Percentiles rank a stretch among this genome's conserved stretches.
Evolutionary conservation across 1,140 invertebrate species (phyloP).

Genomic region (Odontomachus brunneus): DNA sequence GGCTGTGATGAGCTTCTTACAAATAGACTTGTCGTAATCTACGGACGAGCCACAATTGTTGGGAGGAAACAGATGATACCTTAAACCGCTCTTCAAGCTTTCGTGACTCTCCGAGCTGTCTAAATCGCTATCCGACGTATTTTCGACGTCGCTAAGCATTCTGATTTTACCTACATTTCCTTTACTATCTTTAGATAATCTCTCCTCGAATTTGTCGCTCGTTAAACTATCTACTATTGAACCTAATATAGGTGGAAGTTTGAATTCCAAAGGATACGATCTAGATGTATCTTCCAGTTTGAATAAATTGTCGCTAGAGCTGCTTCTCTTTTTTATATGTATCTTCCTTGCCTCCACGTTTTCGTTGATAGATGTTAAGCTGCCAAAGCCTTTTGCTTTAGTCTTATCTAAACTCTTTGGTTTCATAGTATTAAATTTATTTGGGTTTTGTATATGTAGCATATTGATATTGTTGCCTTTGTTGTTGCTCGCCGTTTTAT

Average conservation of each 20-base stretch:
- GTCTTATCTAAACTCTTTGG: slow-evolving; percentile 72
- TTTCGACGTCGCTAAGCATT: slow-evolving; percentile 45
- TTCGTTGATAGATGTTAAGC: slow-evolving; percentile 81
- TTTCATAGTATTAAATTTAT: slow-evolving; percentile 75
- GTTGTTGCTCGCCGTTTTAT: slow-evolving; percentile 43
- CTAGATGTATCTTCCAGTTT: slow-evolving; percentile 71
- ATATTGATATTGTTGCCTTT: slow-evolving; percentile 70
- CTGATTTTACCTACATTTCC: slow-evolving; percentile 61
- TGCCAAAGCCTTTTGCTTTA: slow-evolving; percentile 76
- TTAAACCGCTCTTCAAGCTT: slow-evolving; percentile 76
- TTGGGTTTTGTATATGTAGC: slow-evolving; percentile 75
- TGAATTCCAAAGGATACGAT: slow-evolving; percentile 81
- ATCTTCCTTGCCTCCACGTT: slow-evolving; percentile 79
- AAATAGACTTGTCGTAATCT: slow-evolving; percentile 62
- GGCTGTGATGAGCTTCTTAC: slow-evolving; percentile 22
- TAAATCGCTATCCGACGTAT: slow-evolving; percentile 77
- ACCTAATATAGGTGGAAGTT: slow-evolving; percentile 89
- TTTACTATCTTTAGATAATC: slow-evolving; percentile 62
- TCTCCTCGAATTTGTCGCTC: slow-evolving; percentile 85
- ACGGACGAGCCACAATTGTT: slow-evolving; percentile 38
- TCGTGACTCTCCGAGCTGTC: slow-evolving; percentile 79
- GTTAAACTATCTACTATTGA: slow-evolving; percentile 86
- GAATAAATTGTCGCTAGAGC: slow-evolving; percentile 78
- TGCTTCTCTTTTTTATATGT: slow-evolving; percentile 78
- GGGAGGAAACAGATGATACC: slow-evolving; percentile 74